Base-by-base conservation (phyloP, 2,888 invertebrate species). In the Alcis repandata region DNA sequence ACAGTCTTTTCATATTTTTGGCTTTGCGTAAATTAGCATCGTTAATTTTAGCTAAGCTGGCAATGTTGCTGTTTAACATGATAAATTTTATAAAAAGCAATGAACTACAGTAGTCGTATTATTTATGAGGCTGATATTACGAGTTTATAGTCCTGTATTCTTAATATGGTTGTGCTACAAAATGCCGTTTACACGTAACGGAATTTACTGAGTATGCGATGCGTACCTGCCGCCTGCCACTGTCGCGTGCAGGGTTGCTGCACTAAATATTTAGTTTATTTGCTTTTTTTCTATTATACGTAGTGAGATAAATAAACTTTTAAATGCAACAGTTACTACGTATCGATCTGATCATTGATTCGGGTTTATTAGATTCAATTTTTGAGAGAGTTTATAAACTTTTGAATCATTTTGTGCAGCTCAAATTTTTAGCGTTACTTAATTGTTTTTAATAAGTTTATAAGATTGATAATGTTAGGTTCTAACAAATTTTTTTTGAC, bases 1-100 rank as follows among this genome's bases (percentile, higher is more conserved):
- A 57, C 17, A 52, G 45, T 19, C 15, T 65, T 64, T 64, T 64
- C 59, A 65, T 60, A 65, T 60, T 60, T 64, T 59, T 49, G 56
- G 60, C 60, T 65, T 60, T 60, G 48, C 22, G 46, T 60, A 65
- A 65, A 60, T 60, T 65, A 65, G 41, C 60, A 60, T 65, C 60
- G 65, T 60, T 65, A 57, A 65, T 60, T 65, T 64, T 49, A 54
- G 41, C 53, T 54, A 59, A 59, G 45, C 59, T 40, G 60, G 60
- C 40, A 33, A 54, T 38, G 38, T 41, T 59, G 56, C 38, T 56
- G 59, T 60, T 54, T 67, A 27, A 13, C 41, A 36, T 45, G 33
- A 63, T 48, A 15, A 32, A 45, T 59, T 41, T 33, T 33, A 20
- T n/a, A 32, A 53, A 53, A 40, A 22, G 19, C 41, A 17, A 53